phyloP scores from a whole-genome alignment of 2,797 vertebrate genomes.

The Kryptopterus vitreolus region DNA sequence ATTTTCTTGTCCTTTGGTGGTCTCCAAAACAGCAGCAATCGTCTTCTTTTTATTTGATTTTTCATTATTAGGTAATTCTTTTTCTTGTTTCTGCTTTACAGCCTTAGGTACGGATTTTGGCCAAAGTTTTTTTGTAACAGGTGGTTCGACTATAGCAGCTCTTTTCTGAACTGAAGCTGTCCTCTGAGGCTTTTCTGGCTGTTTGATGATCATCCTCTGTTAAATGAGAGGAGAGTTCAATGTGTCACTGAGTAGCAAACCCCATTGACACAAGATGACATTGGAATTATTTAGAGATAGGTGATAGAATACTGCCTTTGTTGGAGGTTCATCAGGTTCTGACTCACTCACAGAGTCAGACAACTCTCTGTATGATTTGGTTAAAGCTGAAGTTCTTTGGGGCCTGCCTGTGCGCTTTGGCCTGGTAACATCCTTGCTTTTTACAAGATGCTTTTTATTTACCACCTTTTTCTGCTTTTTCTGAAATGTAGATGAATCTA shows the following conservation, averaged over 20 bases:
- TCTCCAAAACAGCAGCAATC: background rate
- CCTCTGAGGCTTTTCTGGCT: background rate
- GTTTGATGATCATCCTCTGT: constrained; percentile 46
- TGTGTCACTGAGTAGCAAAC: background rate
- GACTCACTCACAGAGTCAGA: constrained; percentile 76
- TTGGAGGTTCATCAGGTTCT: constrained; percentile 56
- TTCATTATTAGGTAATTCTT: background rate
- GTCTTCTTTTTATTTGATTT: background rate
- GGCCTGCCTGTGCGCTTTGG: constrained; percentile 58
- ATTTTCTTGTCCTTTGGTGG: background rate
- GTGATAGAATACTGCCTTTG: constrained; percentile 57
- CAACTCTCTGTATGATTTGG: constrained; percentile 74
- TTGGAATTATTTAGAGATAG: background rate
- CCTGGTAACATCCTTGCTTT: constrained; percentile 3
- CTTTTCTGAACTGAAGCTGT: constrained; percentile 10
- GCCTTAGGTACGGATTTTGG: background rate
- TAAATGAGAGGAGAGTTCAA: constrained; percentile 10
- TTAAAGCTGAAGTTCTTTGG: constrained; percentile 66
- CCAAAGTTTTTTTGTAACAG: background rate
- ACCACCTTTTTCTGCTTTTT: constrained; percentile 48
- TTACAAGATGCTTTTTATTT: constrained; percentile 45
- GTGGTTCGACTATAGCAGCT: background rate
- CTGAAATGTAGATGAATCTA: constrained; percentile 34
- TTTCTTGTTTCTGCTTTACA: background rate
- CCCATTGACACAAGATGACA: background rate